phyloP scores from a whole-genome alignment of 1,140 invertebrate genomes.

The Microplitis mediator region DNA sequence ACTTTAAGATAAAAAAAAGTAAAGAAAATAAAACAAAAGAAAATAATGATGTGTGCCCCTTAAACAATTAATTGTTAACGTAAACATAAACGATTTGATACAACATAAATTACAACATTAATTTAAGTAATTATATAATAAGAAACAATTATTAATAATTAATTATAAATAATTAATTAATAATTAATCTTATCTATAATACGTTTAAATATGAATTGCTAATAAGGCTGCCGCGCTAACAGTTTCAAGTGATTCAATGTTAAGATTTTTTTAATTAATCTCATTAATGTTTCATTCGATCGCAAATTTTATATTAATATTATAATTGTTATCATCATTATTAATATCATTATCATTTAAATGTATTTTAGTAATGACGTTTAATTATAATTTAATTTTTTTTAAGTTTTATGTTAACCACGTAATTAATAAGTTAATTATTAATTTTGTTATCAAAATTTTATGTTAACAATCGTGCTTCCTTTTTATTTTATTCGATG shows the following conservation, averaged over 20 bases:
- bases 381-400: too few relatives aligned
- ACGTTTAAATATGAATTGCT: too few relatives aligned
- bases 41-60: slow-evolving; percentile 1
- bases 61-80: slow-evolving; percentile 38
- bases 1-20: slow-evolving; percentile 46
- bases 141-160: slow-evolving; percentile 54
- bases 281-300: not conserved
- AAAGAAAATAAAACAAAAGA: slow-evolving; percentile 33
- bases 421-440: too few relatives aligned
- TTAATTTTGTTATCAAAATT: too few relatives aligned
- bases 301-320: not conserved
- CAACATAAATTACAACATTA: slow-evolving; percentile 55
- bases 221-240: slow-evolving; percentile 46
- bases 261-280: not conserved
- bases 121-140: slow-evolving; percentile 56
- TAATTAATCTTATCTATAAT: slow-evolving; percentile 22
- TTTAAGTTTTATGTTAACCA: too few relatives aligned
- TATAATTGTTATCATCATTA: not conserved
- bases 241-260: slow-evolving; percentile 9
- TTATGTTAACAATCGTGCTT: too few relatives aligned
- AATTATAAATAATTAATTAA: slow-evolving; percentile 48
- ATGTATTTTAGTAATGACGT: too few relatives aligned
- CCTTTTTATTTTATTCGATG: not conserved
- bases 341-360: too few relatives aligned
- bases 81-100: slow-evolving; percentile 58